Evolutionary conservation across 2,113 vertebrate genomes (phyloP).

Genomic region (Henicopernis longicauda): DNA sequence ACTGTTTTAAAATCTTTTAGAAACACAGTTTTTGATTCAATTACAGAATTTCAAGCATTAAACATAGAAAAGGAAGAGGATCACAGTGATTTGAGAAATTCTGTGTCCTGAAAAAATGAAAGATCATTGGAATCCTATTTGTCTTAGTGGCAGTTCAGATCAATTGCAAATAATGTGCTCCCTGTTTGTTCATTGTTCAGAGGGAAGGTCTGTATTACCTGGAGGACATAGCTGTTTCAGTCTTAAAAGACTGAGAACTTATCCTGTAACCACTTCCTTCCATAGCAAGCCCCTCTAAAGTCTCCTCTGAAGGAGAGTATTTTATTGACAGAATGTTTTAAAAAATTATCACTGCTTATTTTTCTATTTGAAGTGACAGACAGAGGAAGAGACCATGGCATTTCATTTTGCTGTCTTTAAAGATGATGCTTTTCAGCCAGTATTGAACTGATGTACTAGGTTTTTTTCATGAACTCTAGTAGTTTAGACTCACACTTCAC

Average conservation of each 20-base stretch:
- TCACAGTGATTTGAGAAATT: not conserved
- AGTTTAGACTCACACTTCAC: not conserved
- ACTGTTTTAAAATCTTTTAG: not conserved
- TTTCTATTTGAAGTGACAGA: not conserved
- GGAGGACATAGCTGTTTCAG: not conserved
- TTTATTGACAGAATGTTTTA: not conserved
- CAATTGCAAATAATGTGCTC: not conserved
- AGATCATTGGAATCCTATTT: not conserved
- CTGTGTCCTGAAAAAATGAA: not conserved
- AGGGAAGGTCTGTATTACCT: not conserved
- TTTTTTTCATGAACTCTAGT: not conserved
- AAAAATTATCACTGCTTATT: not conserved
- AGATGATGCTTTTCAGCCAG: not conserved
- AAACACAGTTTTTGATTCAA: not conserved
- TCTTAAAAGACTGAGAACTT: not conserved
- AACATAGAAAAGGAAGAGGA: not conserved
- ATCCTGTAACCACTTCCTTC: not conserved
- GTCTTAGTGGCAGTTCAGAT: not conserved
- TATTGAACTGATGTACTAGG: not conserved
- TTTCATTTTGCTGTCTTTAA: not conserved
- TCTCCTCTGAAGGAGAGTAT: not conserved
- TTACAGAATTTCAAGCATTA: not conserved
- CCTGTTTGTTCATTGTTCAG: fast-evolving
- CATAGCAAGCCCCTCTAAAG: not conserved
- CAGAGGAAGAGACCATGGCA: not conserved